These are phyloP conservation scores for Pantelozetes paolii DNA, from an alignment of 2,888 invertebrate species.

Conservation along the genomic window DNA sequence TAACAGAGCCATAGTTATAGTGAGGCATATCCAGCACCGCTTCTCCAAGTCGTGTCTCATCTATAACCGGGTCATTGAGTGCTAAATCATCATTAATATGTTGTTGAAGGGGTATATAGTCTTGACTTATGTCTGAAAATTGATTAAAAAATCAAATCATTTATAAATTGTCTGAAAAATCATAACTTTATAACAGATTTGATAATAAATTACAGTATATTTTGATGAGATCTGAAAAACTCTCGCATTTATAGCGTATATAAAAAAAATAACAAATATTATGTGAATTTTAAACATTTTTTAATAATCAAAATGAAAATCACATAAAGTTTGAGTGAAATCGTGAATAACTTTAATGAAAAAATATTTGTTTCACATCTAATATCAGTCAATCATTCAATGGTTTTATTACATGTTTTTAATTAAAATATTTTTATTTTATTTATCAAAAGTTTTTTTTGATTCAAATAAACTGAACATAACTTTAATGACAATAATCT, in stretches of 20 bases:
- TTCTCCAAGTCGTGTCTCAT: neutral
- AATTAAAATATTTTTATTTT: neutral
- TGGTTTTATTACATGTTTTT: too few species aligned
- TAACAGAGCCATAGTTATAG: slow-evolving; percentile 4
- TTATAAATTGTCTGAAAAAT: neutral
- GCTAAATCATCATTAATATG: neutral
- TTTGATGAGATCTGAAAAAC: too few species aligned
- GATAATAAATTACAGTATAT: neutral
- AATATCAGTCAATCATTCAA: too few species aligned
- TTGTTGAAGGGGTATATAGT: neutral
- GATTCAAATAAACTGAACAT: neutral
- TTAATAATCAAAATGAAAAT: too few species aligned
- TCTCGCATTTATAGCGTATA: too few species aligned
- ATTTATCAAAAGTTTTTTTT: neutral
- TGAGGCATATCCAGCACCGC: slow-evolving; percentile 14
- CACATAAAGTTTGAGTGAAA: too few species aligned
- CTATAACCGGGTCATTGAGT: neutral
- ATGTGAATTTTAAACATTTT: too few species aligned
- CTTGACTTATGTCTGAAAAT: neutral
- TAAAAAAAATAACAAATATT: too few species aligned
- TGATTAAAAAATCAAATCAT: neutral
- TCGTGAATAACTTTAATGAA: too few species aligned
- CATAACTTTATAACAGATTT: neutral
- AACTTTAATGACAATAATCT: too few species aligned
- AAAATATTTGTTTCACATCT: too few species aligned